phyloP scores from a whole-genome alignment of 2,797 vertebrate species.

The Sylvia borin region DNA sequence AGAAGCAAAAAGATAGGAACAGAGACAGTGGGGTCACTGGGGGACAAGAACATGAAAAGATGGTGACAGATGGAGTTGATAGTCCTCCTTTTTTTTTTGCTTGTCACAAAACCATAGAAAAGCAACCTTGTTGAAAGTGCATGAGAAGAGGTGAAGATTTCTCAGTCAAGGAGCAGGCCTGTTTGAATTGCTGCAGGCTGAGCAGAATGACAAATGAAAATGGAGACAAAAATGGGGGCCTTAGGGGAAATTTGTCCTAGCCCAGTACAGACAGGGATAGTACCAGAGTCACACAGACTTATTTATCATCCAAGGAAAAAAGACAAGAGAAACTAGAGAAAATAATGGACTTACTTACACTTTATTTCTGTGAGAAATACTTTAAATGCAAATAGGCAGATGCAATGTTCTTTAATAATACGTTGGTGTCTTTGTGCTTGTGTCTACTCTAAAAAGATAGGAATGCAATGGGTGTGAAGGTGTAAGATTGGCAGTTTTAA shows the following conservation, averaged over 20 bases:
- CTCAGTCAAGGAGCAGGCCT: slow-evolving; percentile 37
- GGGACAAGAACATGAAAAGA: slow-evolving; percentile 4
- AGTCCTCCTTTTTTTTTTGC: not conserved
- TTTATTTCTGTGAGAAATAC: slow-evolving; percentile 12
- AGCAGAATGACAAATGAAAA: slow-evolving; percentile 61
- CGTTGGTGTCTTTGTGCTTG: not conserved
- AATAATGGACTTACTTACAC: not conserved
- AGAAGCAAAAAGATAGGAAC: slow-evolving; percentile 14
- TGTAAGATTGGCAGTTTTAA: not conserved
- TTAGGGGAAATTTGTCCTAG: slow-evolving; percentile 54
- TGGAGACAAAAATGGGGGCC: slow-evolving; percentile 17
- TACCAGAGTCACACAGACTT: not conserved
- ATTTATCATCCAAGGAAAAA: slow-evolving; percentile 10
- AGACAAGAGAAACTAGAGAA: not conserved
- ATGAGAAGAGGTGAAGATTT: slow-evolving; percentile 51
- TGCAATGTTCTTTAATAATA: not conserved
- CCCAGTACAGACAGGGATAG: slow-evolving; percentile 6
- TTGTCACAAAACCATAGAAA: slow-evolving; percentile 25
- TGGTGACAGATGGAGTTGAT: slow-evolving; percentile 33
- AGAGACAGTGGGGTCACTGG: not conserved
- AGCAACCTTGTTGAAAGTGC: slow-evolving; percentile 17
- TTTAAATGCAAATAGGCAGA: not conserved
- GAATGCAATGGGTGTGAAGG: not conserved
- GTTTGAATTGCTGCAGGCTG: slow-evolving; percentile 48
- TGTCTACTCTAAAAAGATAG: not conserved